phyloP scores from a whole-genome alignment of 1,140 invertebrate species.

The Phortica variegata region DNA sequence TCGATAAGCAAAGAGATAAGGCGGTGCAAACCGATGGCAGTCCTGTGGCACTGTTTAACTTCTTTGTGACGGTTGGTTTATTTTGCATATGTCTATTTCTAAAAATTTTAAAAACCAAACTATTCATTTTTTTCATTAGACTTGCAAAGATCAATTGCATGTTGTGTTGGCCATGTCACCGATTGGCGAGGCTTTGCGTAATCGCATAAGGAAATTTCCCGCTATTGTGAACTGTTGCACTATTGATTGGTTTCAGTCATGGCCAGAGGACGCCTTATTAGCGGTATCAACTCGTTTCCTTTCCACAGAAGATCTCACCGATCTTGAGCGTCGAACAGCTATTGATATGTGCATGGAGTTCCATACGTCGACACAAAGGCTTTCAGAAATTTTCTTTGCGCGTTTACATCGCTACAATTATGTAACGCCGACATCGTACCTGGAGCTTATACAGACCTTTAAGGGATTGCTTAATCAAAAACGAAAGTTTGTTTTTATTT shows the following conservation, averaged over 20 bases:
- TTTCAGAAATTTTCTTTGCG: constrained; percentile 74
- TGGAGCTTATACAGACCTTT: constrained; percentile 90
- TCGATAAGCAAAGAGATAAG: constrained; percentile 88
- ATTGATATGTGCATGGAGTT: constrained; percentile 90
- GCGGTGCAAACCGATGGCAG: constrained; percentile 90
- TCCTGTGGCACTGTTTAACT: constrained; percentile 85
- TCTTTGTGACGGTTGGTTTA: constrained; percentile 70
- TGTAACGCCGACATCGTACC: constrained; percentile 91
- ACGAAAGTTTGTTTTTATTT: constrained; percentile 59
- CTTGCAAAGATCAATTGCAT: constrained; percentile 89
- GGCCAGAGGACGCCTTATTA: constrained; percentile 90
- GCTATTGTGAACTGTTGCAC: constrained; percentile 95
- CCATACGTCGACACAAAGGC: constrained; percentile 78
- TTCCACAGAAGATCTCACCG: constrained; percentile 78
- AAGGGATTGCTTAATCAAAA: constrained; percentile 80
- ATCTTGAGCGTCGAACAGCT: constrained; percentile 68
- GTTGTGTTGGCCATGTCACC: constrained; percentile 92
- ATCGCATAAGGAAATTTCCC: constrained; percentile 88
- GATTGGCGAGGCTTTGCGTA: constrained; percentile 82
- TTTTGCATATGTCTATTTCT: neutral
- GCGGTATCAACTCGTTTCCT: constrained; percentile 89
- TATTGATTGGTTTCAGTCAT: constrained; percentile 96
- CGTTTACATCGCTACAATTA: constrained; percentile 79
- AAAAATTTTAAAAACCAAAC: neutral
- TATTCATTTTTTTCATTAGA: constrained; percentile 56